Evolutionary conservation across 1,140 invertebrate species (phyloP), one percentile per base, ranked within the genome.

Genomic region (Bombus soroeensis): DNA sequence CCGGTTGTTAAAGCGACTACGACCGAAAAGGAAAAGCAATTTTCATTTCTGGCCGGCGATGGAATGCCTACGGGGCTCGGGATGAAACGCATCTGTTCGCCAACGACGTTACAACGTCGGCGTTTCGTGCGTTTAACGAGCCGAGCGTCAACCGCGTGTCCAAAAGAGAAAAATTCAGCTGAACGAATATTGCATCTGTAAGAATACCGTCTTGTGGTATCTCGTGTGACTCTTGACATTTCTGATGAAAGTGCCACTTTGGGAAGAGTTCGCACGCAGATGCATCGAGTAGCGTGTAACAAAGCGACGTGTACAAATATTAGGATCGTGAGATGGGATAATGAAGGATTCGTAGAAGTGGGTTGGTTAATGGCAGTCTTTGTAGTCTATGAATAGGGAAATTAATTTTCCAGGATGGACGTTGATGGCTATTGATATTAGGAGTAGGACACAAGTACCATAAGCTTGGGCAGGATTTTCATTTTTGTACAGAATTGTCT

Each of bases 171-270:
- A 32, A 39, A 2, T 4, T 12, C 12, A 9, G 68, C 32, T 18
- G 57, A 22, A 53, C 47, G 47, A 53, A 53, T 53, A 53, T 53
- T 8, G 47, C 47, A 53, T 53, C 18, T 8, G 47, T 53, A 53
- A 22, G 47, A 53, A 53, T 53, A 53, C 47, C 47, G 15, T 53
- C 47, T 53, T 53, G 47, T 53, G 47, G 47, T 22, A 53, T 22
- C 47, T 53, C 64, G 6, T 41, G 62, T 13, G 64, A 76, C 88
- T 83, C 85, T 64, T 92, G 92, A 92, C 92, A 92, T 93, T 93
- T 93, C 85, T 79, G 79, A 92, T 89, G 93, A 93, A 92, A 93
- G 92, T 89, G 86, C 62, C 57, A 68, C 47, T 71, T 57, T 43
- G 10, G 5, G 12, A 83, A n/a, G 34, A 37, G 43, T 43, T 22